A percentile compares a stretch with the other conserved stretches of the same genome.
Conservation (phyloP, 2,113 vertebrate species). For the Zosterops hypoxanthus region DNA sequence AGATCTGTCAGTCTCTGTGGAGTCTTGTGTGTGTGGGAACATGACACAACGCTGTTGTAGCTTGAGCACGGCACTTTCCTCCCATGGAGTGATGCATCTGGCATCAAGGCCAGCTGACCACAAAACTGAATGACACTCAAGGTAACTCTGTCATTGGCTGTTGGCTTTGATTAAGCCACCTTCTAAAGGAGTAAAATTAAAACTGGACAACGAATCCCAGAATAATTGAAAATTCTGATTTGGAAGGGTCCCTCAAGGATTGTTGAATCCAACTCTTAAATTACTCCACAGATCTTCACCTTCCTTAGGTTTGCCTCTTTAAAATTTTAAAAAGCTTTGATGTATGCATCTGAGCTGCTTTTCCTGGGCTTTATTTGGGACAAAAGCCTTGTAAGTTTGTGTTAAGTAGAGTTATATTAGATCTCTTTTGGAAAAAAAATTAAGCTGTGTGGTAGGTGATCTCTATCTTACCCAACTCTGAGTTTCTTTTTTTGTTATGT, state of each 20-base stretch:
- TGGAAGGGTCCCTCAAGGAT: background rate
- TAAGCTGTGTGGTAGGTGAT: background rate
- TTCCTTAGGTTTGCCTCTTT: background rate
- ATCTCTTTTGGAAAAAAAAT: background rate
- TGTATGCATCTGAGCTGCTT: background rate
- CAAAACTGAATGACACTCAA: background rate
- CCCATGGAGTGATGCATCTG: background rate
- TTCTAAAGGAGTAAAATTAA: background rate
- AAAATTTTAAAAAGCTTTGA: background rate
- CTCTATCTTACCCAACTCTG: background rate
- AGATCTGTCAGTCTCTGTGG: background rate
- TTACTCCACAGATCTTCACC: background rate
- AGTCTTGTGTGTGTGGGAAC: background rate
- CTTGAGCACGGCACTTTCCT: background rate
- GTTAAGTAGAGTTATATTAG: background rate
- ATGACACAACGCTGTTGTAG: rapidly evolving
- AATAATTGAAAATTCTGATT: background rate
- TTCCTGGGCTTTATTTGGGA: background rate
- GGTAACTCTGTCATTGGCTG: background rate
- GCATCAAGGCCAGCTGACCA: background rate
- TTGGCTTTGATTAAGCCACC: background rate
- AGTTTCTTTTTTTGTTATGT: background rate
- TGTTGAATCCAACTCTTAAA: rapidly evolving
- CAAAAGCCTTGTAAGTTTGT: background rate
- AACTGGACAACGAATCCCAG: background rate